Percentiles rank a stretch among this genome's conserved stretches.
These are phyloP conservation scores for Steatornis caripensis DNA, from an alignment of 2,113 vertebrate species.

Conservation along the genomic window DNA sequence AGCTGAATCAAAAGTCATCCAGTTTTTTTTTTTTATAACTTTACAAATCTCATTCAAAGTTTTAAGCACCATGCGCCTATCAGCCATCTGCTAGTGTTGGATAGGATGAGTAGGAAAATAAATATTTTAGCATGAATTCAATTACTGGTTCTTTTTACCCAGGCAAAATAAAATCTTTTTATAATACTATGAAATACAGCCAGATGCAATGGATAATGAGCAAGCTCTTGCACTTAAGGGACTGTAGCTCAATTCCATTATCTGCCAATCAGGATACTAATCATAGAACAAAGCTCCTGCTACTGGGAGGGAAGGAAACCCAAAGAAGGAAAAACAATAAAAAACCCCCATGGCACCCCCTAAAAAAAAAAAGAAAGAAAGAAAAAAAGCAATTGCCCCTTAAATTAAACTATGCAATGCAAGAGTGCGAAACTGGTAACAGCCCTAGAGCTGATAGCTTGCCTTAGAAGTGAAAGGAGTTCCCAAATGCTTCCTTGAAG, in stretches of 20 bases:
- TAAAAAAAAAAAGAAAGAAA: neutral
- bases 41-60: slow-evolving; percentile 4
- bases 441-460: neutral
- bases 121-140: slow-evolving; percentile 36
- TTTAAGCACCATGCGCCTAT: neutral
- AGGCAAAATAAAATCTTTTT: slow-evolving; percentile 31
- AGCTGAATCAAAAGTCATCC: neutral
- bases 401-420: neutral
- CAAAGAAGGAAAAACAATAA: neutral
- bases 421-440: neutral
- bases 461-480: neutral
- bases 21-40: neutral
- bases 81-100: slow-evolving; percentile 29
- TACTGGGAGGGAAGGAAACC: neutral
- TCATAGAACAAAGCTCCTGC: neutral
- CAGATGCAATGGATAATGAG: slow-evolving; percentile 16
- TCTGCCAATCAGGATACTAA: neutral
- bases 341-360: neutral
- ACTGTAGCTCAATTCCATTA: neutral
- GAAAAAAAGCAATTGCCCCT: neutral
- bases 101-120: slow-evolving; percentile 14
- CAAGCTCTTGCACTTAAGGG: neutral
- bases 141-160: slow-evolving; percentile 14
- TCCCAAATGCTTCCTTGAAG: neutral
- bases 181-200: slow-evolving; percentile 10